A percentile compares a stretch with the other conserved stretches of the same genome.
These are phyloP conservation scores for Neotoxoptera formosana DNA, from an alignment of 1,140 invertebrate species.

Conservation along the genomic window DNA sequence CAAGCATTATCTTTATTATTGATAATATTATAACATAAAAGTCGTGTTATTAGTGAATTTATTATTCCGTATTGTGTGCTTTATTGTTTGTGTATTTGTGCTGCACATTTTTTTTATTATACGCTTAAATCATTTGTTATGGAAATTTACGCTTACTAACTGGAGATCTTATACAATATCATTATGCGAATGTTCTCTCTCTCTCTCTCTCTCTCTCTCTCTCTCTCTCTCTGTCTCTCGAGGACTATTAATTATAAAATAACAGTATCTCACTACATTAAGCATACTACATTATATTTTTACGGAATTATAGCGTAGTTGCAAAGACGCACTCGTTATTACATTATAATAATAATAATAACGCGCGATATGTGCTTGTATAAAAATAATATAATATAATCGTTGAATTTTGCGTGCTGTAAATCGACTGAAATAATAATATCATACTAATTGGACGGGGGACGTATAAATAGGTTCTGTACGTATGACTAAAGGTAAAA, in stretches of 20 bases:
- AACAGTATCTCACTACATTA: neutral
- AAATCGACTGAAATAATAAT: neutral
- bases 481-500: too few species aligned
- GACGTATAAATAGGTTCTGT: neutral
- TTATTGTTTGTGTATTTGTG: neutral
- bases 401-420: neutral
- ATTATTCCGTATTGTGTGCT: neutral
- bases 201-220: too few species aligned
- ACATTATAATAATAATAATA: neutral
- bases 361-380: neutral
- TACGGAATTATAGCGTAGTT: neutral
- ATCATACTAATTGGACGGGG: neutral
- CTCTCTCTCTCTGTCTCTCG: too few species aligned
- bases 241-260: slow-evolving; percentile 30
- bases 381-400: neutral
- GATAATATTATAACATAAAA: neutral
- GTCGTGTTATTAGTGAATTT: neutral
- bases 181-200: neutral
- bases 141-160: neutral
- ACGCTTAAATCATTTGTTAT: neutral
- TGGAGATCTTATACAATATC: neutral
- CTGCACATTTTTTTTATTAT: neutral
- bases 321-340: neutral
- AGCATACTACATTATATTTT: neutral
- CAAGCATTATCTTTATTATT: neutral